These are phyloP conservation scores for Notarius quadriscutis DNA, from an alignment of 2,113 vertebrate genomes.

Conservation along the genomic window DNA sequence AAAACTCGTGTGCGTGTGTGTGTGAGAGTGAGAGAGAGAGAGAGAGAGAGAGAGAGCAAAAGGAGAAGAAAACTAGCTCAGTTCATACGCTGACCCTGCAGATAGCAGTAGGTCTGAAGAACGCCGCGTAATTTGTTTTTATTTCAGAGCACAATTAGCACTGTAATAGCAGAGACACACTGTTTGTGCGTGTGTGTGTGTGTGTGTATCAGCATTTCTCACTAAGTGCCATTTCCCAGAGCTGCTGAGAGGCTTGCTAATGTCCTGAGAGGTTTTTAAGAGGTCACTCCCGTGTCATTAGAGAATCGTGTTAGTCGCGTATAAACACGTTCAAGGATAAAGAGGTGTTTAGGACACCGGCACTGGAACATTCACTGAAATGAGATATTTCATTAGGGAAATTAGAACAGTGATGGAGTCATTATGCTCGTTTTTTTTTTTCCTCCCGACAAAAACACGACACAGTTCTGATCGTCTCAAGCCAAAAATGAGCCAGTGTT, in stretches of 20 bases:
- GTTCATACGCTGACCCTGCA: slow-evolving; percentile 50
- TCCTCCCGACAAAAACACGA: neutral
- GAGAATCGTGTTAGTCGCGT: slow-evolving; percentile 16
- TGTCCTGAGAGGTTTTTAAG: slow-evolving; percentile 47
- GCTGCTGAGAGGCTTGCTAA: slow-evolving; percentile 41
- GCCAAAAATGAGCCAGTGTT: neutral
- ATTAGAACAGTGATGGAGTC: neutral
- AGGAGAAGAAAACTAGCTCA: slow-evolving; percentile 35
- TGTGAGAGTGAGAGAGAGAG: neutral
- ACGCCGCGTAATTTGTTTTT: slow-evolving; percentile 47
- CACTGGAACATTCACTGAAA: neutral
- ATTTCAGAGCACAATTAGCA: slow-evolving; percentile 45
- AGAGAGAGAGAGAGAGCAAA: neutral
- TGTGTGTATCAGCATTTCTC: slow-evolving; percentile 16
- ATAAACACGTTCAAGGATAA: slow-evolving; percentile 2
- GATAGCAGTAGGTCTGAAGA: slow-evolving; percentile 44
- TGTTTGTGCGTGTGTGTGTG: slow-evolving; percentile 6
- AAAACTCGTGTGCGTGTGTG: neutral
- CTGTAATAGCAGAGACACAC: slow-evolving; percentile 25
- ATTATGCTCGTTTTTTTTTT: neutral
- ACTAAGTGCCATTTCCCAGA: slow-evolving; percentile 38
- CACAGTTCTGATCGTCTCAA: neutral
- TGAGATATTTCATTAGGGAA: slow-evolving; percentile 14
- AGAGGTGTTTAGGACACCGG: slow-evolving; percentile 6
- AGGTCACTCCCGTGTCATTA: slow-evolving; percentile 47